Conservation (phyloP, 2,797 vertebrate species). For the Petrocephalus schoutedeni region DNA sequence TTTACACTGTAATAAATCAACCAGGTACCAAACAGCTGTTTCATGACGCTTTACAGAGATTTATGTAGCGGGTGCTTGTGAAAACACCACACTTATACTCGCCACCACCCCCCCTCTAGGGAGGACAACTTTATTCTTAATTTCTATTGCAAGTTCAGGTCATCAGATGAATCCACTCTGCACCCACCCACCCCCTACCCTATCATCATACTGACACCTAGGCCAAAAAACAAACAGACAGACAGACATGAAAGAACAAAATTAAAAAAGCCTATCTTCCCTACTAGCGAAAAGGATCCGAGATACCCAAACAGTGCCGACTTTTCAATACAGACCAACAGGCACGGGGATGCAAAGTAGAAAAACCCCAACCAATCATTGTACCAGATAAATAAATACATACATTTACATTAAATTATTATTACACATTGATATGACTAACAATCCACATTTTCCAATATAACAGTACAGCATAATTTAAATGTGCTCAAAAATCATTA, state of each 20-base stretch:
- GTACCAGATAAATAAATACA: not conserved
- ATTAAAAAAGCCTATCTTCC: no score
- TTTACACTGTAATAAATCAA: not conserved
- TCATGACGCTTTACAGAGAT: not conserved
- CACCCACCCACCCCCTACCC: no score
- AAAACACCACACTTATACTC: not conserved
- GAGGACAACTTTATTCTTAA: no score
- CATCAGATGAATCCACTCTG: no score
- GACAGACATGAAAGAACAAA: no score
- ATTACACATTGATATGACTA: no score
- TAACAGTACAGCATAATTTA: not conserved
- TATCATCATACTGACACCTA: not conserved
- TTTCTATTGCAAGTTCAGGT: no score
- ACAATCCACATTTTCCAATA: no score
- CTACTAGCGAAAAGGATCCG: not conserved
- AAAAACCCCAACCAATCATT: not conserved
- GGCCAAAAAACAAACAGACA: no score
- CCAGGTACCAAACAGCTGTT: not conserved
- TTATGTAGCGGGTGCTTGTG: not conserved
- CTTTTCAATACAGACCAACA: not conserved
- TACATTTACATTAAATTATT: no score
- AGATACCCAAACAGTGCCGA: not conserved
- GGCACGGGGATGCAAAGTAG: not conserved
- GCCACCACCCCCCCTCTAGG: not conserved
- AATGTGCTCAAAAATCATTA: not conserved